Conservation (phyloP, 2,797 vertebrate genomes). For the Hemibagrus guttatus region DNA sequence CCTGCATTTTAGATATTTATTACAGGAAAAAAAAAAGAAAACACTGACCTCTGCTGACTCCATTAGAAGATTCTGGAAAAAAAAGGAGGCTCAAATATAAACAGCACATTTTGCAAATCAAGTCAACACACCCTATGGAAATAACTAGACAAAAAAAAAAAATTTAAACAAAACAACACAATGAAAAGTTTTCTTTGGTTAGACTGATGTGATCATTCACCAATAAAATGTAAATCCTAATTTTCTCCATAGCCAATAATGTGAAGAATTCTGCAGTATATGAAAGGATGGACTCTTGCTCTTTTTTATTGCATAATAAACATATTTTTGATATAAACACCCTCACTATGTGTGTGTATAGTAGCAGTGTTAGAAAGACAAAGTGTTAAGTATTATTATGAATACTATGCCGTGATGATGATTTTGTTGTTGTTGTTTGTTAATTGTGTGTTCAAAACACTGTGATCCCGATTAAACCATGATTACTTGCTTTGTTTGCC, state of each 20-base stretch:
- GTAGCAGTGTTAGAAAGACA: too few relatives aligned
- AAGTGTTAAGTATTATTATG: background rate
- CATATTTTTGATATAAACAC: too few relatives aligned
- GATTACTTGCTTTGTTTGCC: background rate
- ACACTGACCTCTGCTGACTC: constrained; percentile 6
- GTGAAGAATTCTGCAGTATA: too few relatives aligned
- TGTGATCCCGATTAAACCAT: background rate
- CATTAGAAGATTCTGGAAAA: background rate
- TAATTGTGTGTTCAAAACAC: background rate
- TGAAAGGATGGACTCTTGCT: too few relatives aligned
- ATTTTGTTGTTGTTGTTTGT: background rate
- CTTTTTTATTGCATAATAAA: too few relatives aligned
- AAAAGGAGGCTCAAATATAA: background rate
- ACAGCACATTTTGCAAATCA: background rate
- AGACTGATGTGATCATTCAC: too few relatives aligned
- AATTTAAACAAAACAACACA: background rate
- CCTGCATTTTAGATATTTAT: background rate
- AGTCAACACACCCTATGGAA: background rate
- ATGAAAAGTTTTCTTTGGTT: too few relatives aligned
- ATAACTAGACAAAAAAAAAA: background rate
- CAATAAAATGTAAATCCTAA: too few relatives aligned
- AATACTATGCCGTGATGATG: background rate
- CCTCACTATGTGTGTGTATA: too few relatives aligned
- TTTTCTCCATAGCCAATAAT: too few relatives aligned
- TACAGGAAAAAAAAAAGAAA: background rate